Evolutionary conservation across 1,140 invertebrate genomes (phyloP), one percentile per base, ranked within the genome.

Genomic region (Formica selysi): DNA sequence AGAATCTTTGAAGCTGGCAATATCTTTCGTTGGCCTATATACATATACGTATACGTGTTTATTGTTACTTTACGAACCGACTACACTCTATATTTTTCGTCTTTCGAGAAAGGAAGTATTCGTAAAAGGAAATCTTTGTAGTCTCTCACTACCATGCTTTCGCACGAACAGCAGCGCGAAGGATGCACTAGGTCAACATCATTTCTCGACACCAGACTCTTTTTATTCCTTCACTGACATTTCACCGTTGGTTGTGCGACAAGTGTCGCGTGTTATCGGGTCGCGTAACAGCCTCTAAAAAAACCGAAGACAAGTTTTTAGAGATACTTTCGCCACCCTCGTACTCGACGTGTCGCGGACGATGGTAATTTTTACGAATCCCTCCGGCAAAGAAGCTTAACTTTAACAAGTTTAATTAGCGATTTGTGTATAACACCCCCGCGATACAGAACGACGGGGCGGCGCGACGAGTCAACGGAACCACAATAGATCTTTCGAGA

Each of bases 291-390:
- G 22, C 22, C 22, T 61, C 38, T 61, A 74, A 83, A 62, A 74
- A 51, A 61, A 0, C 22, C 5, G 26, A 79, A 54, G 79, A 73
- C 8, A 74, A 83, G n/a, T 83, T 83, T 74, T 74, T 36, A 83
- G 48, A 64, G 22, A 6, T 4, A 41, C 44, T 74, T 74, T 48
- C 29, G n/a, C 26, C 26, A 7, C 29, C 41, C 38, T 79, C 41
- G n/a, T 57, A 6, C 32, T 38, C 54, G 54, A 74, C 68, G 22
- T 22, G 22, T 0, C 3, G 26, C 6, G 38, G 44, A 13, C 26
- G 32, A 6, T 61, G 32, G 41, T 61, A 61, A 83, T 83, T 83
- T 83, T 83, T 74, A 83, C 68, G 62, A 83, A 32, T 83, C n/a
- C 48, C 38, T 22, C 22, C 2, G 7, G 38, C 29, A 22, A 61